These are phyloP conservation scores for Gopherus flavomarginatus DNA, from an alignment of 2,113 vertebrate genomes.

Conservation along the genomic window DNA sequence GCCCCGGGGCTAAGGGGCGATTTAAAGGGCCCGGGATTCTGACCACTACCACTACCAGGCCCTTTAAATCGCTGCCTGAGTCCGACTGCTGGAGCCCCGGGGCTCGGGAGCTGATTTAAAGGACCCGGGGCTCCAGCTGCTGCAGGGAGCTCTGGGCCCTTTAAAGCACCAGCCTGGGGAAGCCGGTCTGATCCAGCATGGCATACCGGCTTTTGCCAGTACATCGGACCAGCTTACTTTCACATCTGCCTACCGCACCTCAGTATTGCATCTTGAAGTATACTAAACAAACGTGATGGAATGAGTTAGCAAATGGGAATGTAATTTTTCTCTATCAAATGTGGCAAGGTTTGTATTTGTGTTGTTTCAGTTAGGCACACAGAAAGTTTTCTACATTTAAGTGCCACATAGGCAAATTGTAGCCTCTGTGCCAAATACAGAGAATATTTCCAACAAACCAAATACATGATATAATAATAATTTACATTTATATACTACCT, in stretches of 20 bases:
- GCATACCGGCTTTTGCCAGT: no score
- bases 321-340: fast-evolving
- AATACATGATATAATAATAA: neutral
- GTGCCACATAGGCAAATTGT: neutral
- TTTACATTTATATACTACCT: fast-evolving
- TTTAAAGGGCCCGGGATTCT: no score
- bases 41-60: no score
- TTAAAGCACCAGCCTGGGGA: no score
- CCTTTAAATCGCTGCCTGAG: no score
- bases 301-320: neutral
- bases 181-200: no score
- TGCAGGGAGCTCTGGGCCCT: no score
- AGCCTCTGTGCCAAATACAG: fast-evolving
- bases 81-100: no score
- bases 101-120: no score
- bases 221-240: no score
- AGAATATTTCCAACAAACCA: neutral
- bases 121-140: no score
- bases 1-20: no score
- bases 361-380: neutral
- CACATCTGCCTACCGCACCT: neutral
- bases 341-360: neutral
- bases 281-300: neutral
- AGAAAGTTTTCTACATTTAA: neutral
- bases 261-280: neutral